Percentiles rank a stretch among this genome's conserved stretches.
phyloP scores from a whole-genome alignment of 1,140 invertebrate species.

The Vanessa tameamea region DNA sequence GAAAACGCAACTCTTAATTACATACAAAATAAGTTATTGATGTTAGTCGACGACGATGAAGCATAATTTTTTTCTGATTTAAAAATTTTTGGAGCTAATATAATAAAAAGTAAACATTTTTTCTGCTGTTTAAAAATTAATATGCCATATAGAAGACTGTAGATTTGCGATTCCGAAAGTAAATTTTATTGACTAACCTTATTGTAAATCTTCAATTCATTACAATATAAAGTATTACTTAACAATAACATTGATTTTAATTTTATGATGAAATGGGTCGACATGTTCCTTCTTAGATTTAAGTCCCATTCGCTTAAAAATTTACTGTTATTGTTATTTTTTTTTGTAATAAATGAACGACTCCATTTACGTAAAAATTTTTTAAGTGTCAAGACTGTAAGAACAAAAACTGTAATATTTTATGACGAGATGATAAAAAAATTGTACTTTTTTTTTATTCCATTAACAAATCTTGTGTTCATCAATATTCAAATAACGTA shows the following conservation, averaged over 20 bases:
- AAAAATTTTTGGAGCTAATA: neutral
- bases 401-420: neutral
- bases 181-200: neutral
- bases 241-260: neutral
- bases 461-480: conserved; percentile 63
- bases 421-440: conserved; percentile 3
- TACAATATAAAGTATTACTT: conserved; percentile 1
- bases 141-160: neutral
- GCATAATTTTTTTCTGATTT: neutral
- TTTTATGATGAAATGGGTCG: neutral
- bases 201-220: neutral
- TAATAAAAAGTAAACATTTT: neutral
- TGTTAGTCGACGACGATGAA: neutral
- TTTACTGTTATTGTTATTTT: conserved; percentile 13
- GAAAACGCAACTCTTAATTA: conserved; percentile 5
- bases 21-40: neutral
- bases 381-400: conserved; percentile 4
- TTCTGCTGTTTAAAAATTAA: neutral
- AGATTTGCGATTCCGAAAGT: neutral
- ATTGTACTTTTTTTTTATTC: conserved; percentile 1
- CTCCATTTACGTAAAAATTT: conserved; percentile 1
- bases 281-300: conserved; percentile 25
- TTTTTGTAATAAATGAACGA: neutral
- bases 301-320: conserved; percentile 15
- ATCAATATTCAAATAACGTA: conserved; percentile 52